Base-by-base conservation (phyloP, 2,888 invertebrate genomes). In the Leptothorax acervorum region DNA sequence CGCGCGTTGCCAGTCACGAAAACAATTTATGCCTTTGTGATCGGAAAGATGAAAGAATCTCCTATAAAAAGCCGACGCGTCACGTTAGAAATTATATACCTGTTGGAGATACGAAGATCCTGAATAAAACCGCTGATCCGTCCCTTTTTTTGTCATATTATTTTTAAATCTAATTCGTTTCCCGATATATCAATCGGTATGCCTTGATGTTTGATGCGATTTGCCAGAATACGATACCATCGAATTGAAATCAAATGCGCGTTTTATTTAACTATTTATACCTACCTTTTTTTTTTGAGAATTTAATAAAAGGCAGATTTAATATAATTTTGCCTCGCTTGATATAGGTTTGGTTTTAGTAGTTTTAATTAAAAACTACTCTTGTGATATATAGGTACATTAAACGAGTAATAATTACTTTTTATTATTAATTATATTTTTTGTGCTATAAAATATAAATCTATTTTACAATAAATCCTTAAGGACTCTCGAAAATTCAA, bases 11-110 rank as follows among this genome's bases (percentile, higher is more conserved):
- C 73, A 62, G 60, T 42, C 82, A 82, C 85, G 88, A 81, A 90
- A 89, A 90, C 89, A 90, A 90, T 90, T 90, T 86, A 15, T 82
- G 48, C 51, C 62, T 68, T 68, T 76, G 71, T 65, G 78, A 53
- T 71, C 66, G 83, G 68, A 76, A 76, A 55, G 76, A 82, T 81
- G 70, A 74, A 63, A 71, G 75, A 65, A 45, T 68, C n/a, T n/a
- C 12, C 23, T 48, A 39, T 71, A 57, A 71, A 78, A 66, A 79
- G 57, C 35, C 35, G 79, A 35, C 73, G 23, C 74, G 60, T 81
- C 74, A 74, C 48, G 57, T 81, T 23, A 60, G 28, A 55, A 73
- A 81, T 51, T 81, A 73, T 81, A 73, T 60, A 73, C 60, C 74
- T 81, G 74, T 60, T 60, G 2, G 48, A n/a, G 45, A 78, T 60